These are phyloP conservation scores for Leptopterna dolabrata DNA, from an alignment of 2,888 invertebrate species.

Conservation along the genomic window DNA sequence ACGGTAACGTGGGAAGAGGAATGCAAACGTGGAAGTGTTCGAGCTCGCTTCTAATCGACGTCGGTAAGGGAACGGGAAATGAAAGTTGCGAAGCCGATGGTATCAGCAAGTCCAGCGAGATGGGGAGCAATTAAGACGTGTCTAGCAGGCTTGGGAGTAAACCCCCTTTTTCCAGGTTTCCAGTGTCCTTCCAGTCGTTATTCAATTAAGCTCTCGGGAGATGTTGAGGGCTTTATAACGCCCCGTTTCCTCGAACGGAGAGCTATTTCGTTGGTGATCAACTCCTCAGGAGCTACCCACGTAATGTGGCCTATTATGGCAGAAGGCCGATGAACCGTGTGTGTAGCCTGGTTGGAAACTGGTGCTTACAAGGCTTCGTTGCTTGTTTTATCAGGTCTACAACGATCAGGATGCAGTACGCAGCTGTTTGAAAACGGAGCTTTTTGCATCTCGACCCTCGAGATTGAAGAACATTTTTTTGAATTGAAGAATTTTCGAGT, in stretches of 20 bases:
- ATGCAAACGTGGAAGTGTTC: slow-evolving; percentile 10
- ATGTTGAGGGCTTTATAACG: neutral
- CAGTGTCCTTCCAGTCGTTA: neutral
- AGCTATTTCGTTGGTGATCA: neutral
- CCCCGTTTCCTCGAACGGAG: neutral
- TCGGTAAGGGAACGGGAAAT: neutral
- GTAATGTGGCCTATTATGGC: neutral
- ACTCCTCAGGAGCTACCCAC: neutral
- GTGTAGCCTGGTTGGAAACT: neutral
- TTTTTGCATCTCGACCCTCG: no score
- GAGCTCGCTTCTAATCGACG: neutral
- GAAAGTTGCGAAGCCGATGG: neutral
- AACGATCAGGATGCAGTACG: no score
- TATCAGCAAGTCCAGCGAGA: neutral
- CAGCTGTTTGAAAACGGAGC: no score
- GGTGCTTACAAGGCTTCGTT: no score
- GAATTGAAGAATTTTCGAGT: no score
- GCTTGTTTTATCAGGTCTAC: no score
- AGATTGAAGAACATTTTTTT: no score
- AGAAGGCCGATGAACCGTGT: neutral
- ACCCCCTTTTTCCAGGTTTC: neutral
- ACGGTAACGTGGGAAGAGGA: slow-evolving; percentile 2
- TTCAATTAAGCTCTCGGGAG: neutral
- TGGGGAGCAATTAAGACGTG: neutral
- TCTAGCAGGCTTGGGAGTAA: neutral